Evolutionary conservation across 2,113 vertebrate species (phyloP).

Genomic region (Uropsilus gracilis): DNA sequence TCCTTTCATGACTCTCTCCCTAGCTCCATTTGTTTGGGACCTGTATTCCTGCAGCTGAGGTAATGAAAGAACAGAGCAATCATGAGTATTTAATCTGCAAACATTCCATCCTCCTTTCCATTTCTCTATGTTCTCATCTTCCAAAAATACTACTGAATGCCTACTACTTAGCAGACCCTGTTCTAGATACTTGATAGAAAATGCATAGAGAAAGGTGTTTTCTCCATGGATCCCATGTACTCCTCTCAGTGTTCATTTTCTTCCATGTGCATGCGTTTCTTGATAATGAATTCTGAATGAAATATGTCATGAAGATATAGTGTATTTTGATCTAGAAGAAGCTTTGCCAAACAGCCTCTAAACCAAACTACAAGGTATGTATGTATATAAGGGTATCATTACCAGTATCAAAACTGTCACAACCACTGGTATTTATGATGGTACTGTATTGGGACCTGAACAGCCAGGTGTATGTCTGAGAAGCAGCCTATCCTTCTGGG

Average conservation of each 20-base stretch:
- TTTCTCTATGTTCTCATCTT: background rate
- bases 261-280: background rate
- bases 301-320: background rate
- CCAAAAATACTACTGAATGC: background rate
- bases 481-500: no score
- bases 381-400: background rate
- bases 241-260: background rate
- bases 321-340: background rate
- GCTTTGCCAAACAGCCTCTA: background rate
- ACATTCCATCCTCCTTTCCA: background rate
- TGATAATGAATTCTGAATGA: background rate
- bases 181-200: background rate
- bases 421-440: background rate
- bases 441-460: no score
- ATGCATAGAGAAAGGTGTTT: background rate
- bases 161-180: background rate
- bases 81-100: background rate
- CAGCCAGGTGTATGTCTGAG: no score
- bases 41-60: background rate
- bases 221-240: rapidly evolving
- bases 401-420: background rate
- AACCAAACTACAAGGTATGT: background rate
- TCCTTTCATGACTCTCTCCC: background rate
- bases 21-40: background rate
- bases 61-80: background rate